phyloP scores from a whole-genome alignment of 2,113 vertebrate species.

The Scatophagus argus region DNA sequence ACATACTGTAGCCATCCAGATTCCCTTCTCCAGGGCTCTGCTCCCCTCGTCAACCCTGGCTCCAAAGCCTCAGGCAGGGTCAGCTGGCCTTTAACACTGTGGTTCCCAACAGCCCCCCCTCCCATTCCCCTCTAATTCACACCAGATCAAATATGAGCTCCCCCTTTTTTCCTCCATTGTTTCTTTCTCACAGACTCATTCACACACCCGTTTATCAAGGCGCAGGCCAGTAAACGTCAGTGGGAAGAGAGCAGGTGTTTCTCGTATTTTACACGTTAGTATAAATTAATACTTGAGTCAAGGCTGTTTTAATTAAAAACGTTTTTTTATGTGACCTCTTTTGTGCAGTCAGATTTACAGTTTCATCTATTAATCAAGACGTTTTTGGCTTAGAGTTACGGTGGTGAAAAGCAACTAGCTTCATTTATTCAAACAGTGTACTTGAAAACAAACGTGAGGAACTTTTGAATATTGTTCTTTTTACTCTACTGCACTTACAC shows the following conservation, averaged over 20 bases:
- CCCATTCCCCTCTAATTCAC: slow-evolving; percentile 49
- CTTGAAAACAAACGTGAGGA: background rate
- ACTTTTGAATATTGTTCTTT: background rate
- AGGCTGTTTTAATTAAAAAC: slow-evolving; percentile 16
- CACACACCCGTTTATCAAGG: slow-evolving; percentile 46
- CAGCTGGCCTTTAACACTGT: slow-evolving; percentile 48
- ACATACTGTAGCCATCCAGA: slow-evolving; percentile 71
- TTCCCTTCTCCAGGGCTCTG: slow-evolving; percentile 67
- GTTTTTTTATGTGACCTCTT: slow-evolving; percentile 9
- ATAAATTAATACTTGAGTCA: slow-evolving; percentile 9
- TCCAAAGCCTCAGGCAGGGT: slow-evolving; percentile 64
- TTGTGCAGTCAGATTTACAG: slow-evolving; percentile 8
- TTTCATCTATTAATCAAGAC: slow-evolving; percentile 18
- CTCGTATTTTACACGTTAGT: slow-evolving; percentile 15
- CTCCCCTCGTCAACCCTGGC: slow-evolving; percentile 58
- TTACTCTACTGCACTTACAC: background rate
- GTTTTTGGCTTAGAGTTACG: slow-evolving; percentile 3
- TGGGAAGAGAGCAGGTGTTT: slow-evolving; percentile 44
- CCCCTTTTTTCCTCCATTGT: slow-evolving; percentile 10
- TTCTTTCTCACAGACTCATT: slow-evolving; percentile 46
- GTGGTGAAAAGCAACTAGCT: background rate
- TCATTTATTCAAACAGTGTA: background rate
- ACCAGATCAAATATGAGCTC: slow-evolving; percentile 52
- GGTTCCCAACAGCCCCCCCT: background rate
- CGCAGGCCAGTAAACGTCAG: background rate